Conservation (phyloP, 2,797 vertebrate genomes). For the Anas flavirostris region DNA sequence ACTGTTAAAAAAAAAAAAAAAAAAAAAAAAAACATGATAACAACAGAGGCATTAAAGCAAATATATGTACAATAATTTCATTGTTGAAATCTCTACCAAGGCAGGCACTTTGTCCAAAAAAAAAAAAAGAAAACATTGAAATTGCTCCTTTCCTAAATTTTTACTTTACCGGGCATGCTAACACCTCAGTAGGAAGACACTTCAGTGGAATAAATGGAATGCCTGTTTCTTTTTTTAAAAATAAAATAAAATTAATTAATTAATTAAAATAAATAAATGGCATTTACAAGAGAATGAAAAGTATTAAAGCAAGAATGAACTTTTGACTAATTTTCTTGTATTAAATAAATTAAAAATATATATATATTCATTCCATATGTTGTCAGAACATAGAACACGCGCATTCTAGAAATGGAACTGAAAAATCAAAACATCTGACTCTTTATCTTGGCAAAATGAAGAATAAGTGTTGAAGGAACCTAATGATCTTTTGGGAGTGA, state of each 20-base stretch:
- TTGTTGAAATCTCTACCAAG: constrained; percentile 57
- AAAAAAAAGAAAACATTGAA: background rate
- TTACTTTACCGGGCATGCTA: background rate
- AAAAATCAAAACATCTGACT: constrained; percentile 58
- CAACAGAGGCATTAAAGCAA: constrained; percentile 77
- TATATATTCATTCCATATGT: constrained; percentile 57
- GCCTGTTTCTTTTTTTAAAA: background rate
- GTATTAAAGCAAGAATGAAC: constrained; percentile 35
- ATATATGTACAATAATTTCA: constrained; percentile 71
- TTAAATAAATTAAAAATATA: constrained; percentile 18
- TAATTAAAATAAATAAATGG: background rate
- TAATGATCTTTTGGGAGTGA: constrained; percentile 48
- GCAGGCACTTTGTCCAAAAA: background rate
- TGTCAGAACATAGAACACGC: background rate
- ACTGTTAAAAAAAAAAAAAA: constrained; percentile 72
- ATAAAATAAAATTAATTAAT: too few species aligned
- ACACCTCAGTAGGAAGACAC: background rate
- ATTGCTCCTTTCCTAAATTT: background rate
- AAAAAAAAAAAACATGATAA: constrained; percentile 75
- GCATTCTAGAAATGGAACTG: constrained; percentile 21
- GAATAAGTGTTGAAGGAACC: constrained; percentile 46
- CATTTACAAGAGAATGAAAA: constrained; percentile 57
- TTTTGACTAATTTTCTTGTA: constrained; percentile 52
- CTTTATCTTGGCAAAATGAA: constrained; percentile 55
- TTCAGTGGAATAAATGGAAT: background rate